These are phyloP conservation scores for Tridacna crocea DNA, from an alignment of 2,888 invertebrate genomes.

Conservation along the genomic window DNA sequence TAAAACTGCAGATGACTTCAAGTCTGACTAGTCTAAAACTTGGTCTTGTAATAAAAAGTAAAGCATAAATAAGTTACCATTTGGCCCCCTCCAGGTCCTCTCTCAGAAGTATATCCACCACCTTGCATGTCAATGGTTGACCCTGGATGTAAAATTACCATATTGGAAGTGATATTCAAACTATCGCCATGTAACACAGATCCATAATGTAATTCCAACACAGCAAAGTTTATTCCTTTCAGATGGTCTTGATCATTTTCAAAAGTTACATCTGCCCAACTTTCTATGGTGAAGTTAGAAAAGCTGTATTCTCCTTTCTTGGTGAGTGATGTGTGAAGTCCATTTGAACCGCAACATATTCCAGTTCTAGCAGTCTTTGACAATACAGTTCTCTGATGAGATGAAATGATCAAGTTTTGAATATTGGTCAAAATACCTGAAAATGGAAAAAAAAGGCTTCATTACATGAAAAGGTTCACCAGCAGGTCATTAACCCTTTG, in stretches of 20 bases:
- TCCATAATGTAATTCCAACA: conserved; percentile 70
- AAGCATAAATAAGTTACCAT: conserved; percentile 42
- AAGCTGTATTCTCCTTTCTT: conserved; percentile 71
- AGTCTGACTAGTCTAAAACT: too few species aligned
- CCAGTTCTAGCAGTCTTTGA: conserved; percentile 69
- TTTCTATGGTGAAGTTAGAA: conserved; percentile 69
- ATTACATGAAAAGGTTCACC: neutral
- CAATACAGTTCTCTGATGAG: conserved; percentile 67
- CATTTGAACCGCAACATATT: conserved; percentile 53
- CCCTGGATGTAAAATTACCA: conserved; percentile 70
- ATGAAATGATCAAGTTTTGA: conserved; percentile 68
- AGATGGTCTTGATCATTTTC: conserved; percentile 52
- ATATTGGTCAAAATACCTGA: conserved; percentile 72
- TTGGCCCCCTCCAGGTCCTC: conserved; percentile 68
- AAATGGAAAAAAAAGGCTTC: conserved; percentile 9
- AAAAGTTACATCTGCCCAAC: conserved; percentile 67
- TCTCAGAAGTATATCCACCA: conserved; percentile 62
- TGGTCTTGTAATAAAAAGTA: too few species aligned
- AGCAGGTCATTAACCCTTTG: too few species aligned
- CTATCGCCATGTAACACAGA: conserved; percentile 62
- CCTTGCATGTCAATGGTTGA: conserved; percentile 66
- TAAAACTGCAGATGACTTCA: too few species aligned
- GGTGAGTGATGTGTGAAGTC: conserved; percentile 55
- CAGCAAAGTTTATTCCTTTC: conserved; percentile 60
- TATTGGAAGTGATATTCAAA: conserved; percentile 65